Evolutionary conservation across 2,797 vertebrate species (phyloP).

Genomic region (Pseudopleuronectes americanus): DNA sequence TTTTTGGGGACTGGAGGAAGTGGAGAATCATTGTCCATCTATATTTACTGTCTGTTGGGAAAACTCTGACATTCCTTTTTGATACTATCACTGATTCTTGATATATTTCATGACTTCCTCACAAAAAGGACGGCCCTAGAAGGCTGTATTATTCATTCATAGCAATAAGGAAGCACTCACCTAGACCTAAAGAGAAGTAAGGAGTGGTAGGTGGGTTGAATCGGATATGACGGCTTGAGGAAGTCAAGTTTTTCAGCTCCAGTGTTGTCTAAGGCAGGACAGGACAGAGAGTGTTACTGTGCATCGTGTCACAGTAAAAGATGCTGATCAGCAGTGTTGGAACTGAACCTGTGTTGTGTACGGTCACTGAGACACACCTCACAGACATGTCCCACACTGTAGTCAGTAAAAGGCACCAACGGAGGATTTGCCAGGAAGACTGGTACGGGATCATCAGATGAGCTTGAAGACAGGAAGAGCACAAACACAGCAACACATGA

Average conservation of each 20-base stretch:
- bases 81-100: conserved; percentile 16
- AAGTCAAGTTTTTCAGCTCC: conserved; percentile 90
- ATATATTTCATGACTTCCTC: conserved; percentile 5
- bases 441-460: conserved; percentile 71
- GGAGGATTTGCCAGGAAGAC: conserved; percentile 90
- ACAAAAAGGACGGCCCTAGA: background rate
- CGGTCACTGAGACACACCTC: conserved; percentile 82
- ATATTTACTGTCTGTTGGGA: no score
- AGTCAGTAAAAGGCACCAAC: conserved; percentile 86
- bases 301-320: background rate
- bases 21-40: no score
- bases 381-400: conserved; percentile 88
- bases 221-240: conserved; percentile 86
- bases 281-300: conserved; percentile 11
- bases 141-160: conserved; percentile 5
- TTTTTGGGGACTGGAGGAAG: no score
- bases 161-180: conserved; percentile 79
- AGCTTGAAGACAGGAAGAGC: conserved; percentile 52
- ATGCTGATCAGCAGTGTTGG: no score
- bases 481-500: conserved; percentile 20
- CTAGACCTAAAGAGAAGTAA: conserved; percentile 89
- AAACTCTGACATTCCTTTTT: conserved; percentile 10
- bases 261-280: conserved; percentile 82
- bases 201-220: conserved; percentile 90
- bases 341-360: background rate